Evolutionary conservation across 2,797 vertebrate genomes (phyloP).

Genomic region (Tragopan temminckii): DNA sequence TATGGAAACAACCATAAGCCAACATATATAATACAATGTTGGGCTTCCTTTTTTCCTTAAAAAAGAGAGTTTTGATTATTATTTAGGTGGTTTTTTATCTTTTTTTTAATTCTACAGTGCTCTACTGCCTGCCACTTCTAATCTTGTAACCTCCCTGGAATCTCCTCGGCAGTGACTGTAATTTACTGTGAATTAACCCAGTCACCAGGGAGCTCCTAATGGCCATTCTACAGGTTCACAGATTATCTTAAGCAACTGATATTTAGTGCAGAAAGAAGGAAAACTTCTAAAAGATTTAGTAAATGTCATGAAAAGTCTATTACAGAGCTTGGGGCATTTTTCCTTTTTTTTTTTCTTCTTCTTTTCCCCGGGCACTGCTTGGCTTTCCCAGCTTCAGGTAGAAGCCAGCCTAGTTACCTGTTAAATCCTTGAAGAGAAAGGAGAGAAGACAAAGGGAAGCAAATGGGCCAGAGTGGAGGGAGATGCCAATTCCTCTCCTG

Average conservation of each 20-base stretch:
- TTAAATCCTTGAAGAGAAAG: not conserved
- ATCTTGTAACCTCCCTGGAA: slow-evolving; percentile 66
- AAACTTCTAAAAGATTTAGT: slow-evolving; percentile 69
- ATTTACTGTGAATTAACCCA: slow-evolving; percentile 78
- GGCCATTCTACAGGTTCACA: slow-evolving; percentile 61
- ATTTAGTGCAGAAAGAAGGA: slow-evolving; percentile 73
- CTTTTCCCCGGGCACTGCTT: not conserved
- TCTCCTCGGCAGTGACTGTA: slow-evolving; percentile 74
- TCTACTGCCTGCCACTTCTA: slow-evolving; percentile 72
- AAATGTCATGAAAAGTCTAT: slow-evolving; percentile 73
- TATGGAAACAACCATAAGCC: slow-evolving; percentile 15
- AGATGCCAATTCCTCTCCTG: not conserved
- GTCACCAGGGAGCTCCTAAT: slow-evolving; percentile 78
- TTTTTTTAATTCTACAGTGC: slow-evolving; percentile 52
- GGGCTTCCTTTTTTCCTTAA: slow-evolving; percentile 12
- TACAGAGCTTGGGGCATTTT: not conserved
- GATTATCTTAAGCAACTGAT: slow-evolving; percentile 76
- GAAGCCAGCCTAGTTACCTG: not conserved
- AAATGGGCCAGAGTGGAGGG: not conserved
- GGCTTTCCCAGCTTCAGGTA: not conserved
- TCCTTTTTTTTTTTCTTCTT: not conserved
- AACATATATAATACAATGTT: not conserved
- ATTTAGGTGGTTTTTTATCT: not conserved
- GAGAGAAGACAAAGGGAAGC: not conserved
- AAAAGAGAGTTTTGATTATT: slow-evolving; percentile 55